These are phyloP conservation scores for Trichoplusia ni DNA, from an alignment of 1,140 invertebrate species.

Conservation along the genomic window DNA sequence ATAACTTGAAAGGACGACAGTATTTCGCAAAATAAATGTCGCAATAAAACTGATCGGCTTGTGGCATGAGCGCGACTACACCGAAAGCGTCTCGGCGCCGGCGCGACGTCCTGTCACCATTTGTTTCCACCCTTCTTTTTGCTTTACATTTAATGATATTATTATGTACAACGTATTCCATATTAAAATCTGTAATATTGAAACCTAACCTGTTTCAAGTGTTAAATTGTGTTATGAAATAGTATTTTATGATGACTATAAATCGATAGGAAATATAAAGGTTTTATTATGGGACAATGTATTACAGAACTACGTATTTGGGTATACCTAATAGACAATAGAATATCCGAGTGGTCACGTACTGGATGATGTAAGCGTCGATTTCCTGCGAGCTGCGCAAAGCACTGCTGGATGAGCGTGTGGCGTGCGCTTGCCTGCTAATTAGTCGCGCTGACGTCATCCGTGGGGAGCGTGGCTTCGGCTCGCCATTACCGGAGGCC, in stretches of 20 bases:
- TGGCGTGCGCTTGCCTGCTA: slow-evolving; percentile 61
- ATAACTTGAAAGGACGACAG: too few relatives aligned
- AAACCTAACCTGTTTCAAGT: too few relatives aligned
- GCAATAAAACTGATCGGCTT: too few relatives aligned
- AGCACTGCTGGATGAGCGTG: slow-evolving; percentile 48
- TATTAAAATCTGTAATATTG: neutral
- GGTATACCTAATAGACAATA: slow-evolving; percentile 42
- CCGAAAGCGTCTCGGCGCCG: slow-evolving; percentile 5
- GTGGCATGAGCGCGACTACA: too few relatives aligned
- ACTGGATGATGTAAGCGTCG: slow-evolving; percentile 71
- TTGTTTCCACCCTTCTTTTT: slow-evolving; percentile 20
- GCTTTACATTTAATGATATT: slow-evolving; percentile 1
- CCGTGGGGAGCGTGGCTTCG: slow-evolving; percentile 50
- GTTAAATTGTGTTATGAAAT: too few relatives aligned
- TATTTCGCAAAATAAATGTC: too few relatives aligned
- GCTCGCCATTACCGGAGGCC: slow-evolving; percentile 64
- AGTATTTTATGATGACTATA: neutral
- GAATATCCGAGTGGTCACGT: slow-evolving; percentile 50
- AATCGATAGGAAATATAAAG: slow-evolving; percentile 1
- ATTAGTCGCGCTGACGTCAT: slow-evolving; percentile 73
- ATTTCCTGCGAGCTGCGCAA: slow-evolving; percentile 67
- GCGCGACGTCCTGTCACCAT: slow-evolving; percentile 6
- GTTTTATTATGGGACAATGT: slow-evolving; percentile 17
- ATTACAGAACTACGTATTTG: slow-evolving; percentile 15
- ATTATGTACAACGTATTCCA: neutral